Percentiles rank a stretch among this genome's conserved stretches.
Evolutionary conservation across 2,888 invertebrate genomes (phyloP).

Genomic region (Biston betularia): DNA sequence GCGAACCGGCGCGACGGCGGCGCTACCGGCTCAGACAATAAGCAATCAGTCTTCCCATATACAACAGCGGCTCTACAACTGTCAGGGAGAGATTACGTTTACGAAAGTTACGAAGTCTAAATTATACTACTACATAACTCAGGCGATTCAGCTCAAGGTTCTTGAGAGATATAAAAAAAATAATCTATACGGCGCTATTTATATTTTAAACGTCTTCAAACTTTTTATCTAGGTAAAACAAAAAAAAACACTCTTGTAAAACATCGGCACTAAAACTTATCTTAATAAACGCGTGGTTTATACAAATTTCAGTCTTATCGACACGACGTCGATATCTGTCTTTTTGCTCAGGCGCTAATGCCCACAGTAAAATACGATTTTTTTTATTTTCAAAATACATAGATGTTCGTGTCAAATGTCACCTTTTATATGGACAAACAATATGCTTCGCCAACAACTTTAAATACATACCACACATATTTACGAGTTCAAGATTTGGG

Average conservation of each 20-base stretch:
- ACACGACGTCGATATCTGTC: not conserved
- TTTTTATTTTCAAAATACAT: not conserved
- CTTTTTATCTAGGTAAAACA: slow-evolving; percentile 9
- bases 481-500: not conserved
- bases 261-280: slow-evolving; percentile 26
- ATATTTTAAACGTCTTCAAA: slow-evolving; percentile 1
- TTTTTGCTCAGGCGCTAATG: slow-evolving; percentile 8
- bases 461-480: slow-evolving; percentile 11
- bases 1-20: slow-evolving; percentile 31
- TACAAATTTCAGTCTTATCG: slow-evolving; percentile 10
- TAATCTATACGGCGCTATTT: slow-evolving; percentile 10
- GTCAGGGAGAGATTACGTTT: slow-evolving; percentile 28
- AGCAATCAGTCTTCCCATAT: slow-evolving; percentile 30
- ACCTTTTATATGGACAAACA: slow-evolving; percentile 17
- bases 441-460: slow-evolving; percentile 24
- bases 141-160: slow-evolving; percentile 13
- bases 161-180: slow-evolving; percentile 5
- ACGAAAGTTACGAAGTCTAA: slow-evolving; percentile 28
- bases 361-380: slow-evolving; percentile 1
- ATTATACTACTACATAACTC: slow-evolving; percentile 13
- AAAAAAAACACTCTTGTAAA: slow-evolving; percentile 17
- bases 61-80: slow-evolving; percentile 27
- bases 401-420: slow-evolving; percentile 11
- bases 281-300: slow-evolving; percentile 16
- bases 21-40: slow-evolving; percentile 24